Base-by-base conservation (phyloP, 2,797 vertebrate species). In the Bovichtus diacanthus region DNA sequence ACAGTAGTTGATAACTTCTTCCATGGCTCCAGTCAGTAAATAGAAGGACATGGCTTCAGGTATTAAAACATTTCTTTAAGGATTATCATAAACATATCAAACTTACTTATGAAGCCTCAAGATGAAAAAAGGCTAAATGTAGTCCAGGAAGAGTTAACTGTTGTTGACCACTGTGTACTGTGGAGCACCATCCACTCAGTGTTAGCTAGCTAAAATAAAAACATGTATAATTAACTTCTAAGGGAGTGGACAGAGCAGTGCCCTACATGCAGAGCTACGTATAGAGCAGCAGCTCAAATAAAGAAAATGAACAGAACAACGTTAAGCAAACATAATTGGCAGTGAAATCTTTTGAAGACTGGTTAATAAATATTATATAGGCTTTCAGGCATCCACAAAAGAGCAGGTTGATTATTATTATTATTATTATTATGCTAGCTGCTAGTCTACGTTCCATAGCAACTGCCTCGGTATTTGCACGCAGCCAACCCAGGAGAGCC, bases 71-170 rank as follows among this genome's bases (percentile, higher is more conserved):
- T 21, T 18, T 10, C 43, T 69, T 60, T 60, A 46, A 44, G n/a
- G 34, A 55, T 19, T 38, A 55, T 31, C 19, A 34, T 50, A 25
- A 41, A 47, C 15, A 38, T 9, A 36, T n/a, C 9, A 16, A 56
- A 77, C 27, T 34, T 58, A 29, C 11, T 74, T 6, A 27, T 56
- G 21, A 59, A 64, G 51, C 34, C 39, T 6, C 38, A 41, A 44
- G 21, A 63, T 5, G 27, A 27, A 36, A 54, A 59, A 54, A 46
- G 9, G 47, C 13, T 9, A 39, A 51, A 3, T 44, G 13, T 9
- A 9, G 12, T 53, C 53, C 31, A 53, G 29, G 5, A 61, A 13
- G 11, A 29, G 49, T 39, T 21, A 49, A 12, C 18, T 31, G 29
- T n/a, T 58, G 49, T n/a, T 51, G n/a, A n/a, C n/a, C n/a, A n/a